A percentile compares a stretch with the other conserved stretches of the same genome.
phyloP scores from a whole-genome alignment of 2,797 vertebrate species.

The Argya squamiceps region DNA sequence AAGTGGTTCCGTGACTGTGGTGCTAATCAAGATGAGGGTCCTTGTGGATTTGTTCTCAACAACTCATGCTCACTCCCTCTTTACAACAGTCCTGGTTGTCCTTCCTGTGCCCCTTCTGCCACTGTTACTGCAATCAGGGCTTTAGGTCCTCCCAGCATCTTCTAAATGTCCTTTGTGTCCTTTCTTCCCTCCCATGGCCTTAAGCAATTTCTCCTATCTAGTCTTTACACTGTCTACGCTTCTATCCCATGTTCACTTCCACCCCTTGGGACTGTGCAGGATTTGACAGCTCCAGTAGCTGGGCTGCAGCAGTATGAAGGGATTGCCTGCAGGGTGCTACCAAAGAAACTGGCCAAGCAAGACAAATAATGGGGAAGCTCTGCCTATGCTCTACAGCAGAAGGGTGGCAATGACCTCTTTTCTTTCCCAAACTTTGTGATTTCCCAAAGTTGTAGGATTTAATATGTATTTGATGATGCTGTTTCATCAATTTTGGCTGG shows the following conservation, averaged over 20 bases:
- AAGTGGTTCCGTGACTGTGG: constrained; percentile 1
- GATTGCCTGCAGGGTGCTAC: not conserved
- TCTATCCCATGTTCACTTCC: not conserved
- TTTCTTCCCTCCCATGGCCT: not conserved
- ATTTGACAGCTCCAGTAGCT: not conserved
- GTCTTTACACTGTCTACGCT: not conserved
- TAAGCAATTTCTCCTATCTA: not conserved
- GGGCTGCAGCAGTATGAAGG: fast-evolving
- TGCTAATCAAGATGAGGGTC: constrained; percentile 41
- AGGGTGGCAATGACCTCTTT: not conserved
- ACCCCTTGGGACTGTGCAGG: not conserved
- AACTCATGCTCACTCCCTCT: not conserved
- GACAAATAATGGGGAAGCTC: not conserved
- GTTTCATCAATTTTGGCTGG: not conserved
- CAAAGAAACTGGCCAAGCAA: not conserved
- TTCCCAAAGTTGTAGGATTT: not conserved
- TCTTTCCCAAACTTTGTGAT: not conserved
- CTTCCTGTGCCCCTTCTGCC: not conserved
- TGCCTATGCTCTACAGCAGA: not conserved
- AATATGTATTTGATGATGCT: not conserved
- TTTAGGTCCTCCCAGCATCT: not conserved
- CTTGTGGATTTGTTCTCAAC: constrained; percentile 25
- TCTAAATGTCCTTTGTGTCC: not conserved
- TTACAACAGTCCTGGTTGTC: not conserved
- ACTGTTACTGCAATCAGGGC: not conserved